Base-by-base conservation (phyloP, 2,888 invertebrate genomes). In the Thecocarcelia acutangulata region DNA sequence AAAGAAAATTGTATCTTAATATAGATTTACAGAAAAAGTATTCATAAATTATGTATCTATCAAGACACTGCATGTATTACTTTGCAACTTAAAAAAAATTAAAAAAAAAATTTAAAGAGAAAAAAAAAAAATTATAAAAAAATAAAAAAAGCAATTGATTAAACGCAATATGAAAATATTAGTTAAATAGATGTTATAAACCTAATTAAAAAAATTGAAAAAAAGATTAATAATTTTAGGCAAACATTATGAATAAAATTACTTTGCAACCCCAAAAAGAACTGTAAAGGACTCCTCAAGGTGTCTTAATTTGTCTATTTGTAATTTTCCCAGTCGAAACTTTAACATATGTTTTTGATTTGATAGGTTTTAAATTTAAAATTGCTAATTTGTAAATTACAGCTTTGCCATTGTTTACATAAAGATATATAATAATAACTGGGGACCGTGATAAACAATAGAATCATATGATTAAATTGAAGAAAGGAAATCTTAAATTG, bases 101-200 rank as follows among this genome's bases (percentile, higher is more conserved):
- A 42, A 44, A 72, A 9, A 13, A 2, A 21, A 5, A 37, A 19
- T 5, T 33, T 33, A 24, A 6, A 37, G 4, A 46, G 3, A 33
- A 61, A 42, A 61, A 63, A 56, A 12, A 50, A 37, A 40, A 61
- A 61, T 68, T 21, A 19, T 58, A 19, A 68, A 48, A 48, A 50
- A 40, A 46, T n/a, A 6, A 19, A 37, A 58, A 19, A 80, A 75
- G 74, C 74, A 80, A 80, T 80, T 70, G 42, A 70, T 70, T 19
- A 59, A 70, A 80, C 37, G 74, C 75, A 81, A 81, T 81, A 70
- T 63, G 72, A 72, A 72, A 68, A 2, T 56, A 56, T 15, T 44
- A 28, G 52, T 44, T 40, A 76, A 61, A 68, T 69, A 61, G 46
- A 63, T 69, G 75, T 76, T 76, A 69, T 54, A 33, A 5, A 33